phyloP scores from a whole-genome alignment of 2,888 invertebrate species.

The Ferrisia virgata region DNA sequence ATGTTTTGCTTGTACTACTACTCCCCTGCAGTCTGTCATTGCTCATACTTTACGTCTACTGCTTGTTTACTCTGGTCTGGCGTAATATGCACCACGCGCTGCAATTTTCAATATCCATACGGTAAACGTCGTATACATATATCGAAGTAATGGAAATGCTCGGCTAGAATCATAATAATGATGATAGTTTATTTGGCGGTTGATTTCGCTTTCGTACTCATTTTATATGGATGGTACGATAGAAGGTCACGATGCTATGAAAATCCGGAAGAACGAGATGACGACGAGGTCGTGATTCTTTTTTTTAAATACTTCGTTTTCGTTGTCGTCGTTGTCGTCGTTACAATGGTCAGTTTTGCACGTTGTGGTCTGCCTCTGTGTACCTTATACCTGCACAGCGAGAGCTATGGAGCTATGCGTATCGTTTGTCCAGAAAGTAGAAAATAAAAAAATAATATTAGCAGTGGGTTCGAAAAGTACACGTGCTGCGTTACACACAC shows the following conservation, averaged over 20 bases:
- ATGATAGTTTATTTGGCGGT: slow-evolving; percentile 36
- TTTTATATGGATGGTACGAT: slow-evolving; percentile 38
- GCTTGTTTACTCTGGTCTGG: not conserved
- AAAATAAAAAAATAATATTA: not conserved
- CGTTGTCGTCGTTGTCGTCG: not conserved
- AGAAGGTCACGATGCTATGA: slow-evolving; percentile 31
- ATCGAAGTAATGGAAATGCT: not conserved
- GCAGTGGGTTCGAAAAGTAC: not conserved
- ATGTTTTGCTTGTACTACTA: not conserved
- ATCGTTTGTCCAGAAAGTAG: not conserved
- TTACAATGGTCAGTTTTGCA: slow-evolving; percentile 14
- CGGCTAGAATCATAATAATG: not conserved
- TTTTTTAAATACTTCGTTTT: slow-evolving; percentile 35
- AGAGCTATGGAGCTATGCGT: not conserved
- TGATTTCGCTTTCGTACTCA: slow-evolving; percentile 35
- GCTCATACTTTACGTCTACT: no score
- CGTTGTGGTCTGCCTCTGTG: no score
- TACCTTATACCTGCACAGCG: not conserved
- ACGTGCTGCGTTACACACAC: slow-evolving; percentile 27
- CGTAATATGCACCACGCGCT: not conserved
- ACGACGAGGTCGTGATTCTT: slow-evolving; percentile 34
- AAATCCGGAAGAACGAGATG: slow-evolving; percentile 35
- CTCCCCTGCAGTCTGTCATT: no score
- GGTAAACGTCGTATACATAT: not conserved
- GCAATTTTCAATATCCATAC: not conserved